Conservation (phyloP, 2,113 vertebrate species). For the Entelurus aequoreus region DNA sequence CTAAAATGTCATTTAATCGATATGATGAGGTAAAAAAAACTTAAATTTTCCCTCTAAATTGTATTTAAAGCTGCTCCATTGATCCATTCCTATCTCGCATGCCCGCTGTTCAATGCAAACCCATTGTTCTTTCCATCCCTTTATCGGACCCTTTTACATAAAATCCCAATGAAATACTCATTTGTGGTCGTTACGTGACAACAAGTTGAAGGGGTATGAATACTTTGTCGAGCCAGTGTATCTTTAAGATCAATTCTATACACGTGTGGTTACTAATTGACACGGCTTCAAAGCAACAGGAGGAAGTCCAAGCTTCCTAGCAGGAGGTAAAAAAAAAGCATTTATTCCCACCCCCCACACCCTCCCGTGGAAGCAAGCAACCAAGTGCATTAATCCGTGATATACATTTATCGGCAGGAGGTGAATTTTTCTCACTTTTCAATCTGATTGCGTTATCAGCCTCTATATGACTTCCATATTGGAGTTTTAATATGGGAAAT, state of each 20-base stretch:
- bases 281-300: conserved; percentile 29
- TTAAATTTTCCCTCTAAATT: too few relatives aligned
- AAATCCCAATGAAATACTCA: too few relatives aligned
- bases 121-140: too few relatives aligned
- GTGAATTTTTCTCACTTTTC: conserved; percentile 66
- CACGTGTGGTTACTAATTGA: neutral
- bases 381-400: conserved; percentile 61
- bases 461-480: conserved; percentile 71
- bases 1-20: too few relatives aligned
- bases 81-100: too few relatives aligned
- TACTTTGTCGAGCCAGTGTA: too few relatives aligned
- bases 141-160: too few relatives aligned
- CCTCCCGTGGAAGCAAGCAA: conserved; percentile 42
- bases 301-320: conserved; percentile 31
- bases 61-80: too few relatives aligned
- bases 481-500: conserved; percentile 72
- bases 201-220: too few relatives aligned
- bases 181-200: too few relatives aligned
- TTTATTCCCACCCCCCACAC: neutral
- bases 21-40: too few relatives aligned
- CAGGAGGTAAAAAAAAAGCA: conserved; percentile 38
- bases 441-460: conserved; percentile 69
- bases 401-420: conserved; percentile 67
- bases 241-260: neutral
- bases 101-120: too few relatives aligned